Percentiles rank a stretch among this genome's conserved stretches.
Evolutionary conservation across 2,888 invertebrate species (phyloP).

Genomic region (Melitaea athalia): DNA sequence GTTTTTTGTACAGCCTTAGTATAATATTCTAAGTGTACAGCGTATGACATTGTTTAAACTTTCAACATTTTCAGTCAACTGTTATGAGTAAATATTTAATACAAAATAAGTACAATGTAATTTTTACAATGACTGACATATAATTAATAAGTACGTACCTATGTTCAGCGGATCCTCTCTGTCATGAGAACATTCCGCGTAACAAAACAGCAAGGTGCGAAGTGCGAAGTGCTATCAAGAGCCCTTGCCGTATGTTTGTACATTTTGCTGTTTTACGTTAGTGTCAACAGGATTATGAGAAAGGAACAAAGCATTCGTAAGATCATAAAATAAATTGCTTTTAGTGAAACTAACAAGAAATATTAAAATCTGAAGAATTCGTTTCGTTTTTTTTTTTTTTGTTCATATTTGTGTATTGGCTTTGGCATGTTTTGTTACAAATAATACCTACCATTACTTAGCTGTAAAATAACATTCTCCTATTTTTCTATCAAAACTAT

Average conservation of each 20-base stretch:
- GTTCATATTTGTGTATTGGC: background rate
- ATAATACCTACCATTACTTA: background rate
- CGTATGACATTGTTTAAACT: too few relatives aligned
- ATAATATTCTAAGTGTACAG: too few relatives aligned
- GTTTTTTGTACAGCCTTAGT: too few relatives aligned
- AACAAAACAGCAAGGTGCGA: conserved; percentile 42
- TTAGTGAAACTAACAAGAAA: background rate
- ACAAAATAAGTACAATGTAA: too few relatives aligned
- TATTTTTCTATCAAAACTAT: too few relatives aligned
- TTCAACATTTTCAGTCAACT: too few relatives aligned
- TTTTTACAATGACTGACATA: too few relatives aligned
- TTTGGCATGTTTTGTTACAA: background rate
- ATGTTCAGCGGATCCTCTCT: background rate
- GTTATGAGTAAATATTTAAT: too few relatives aligned
- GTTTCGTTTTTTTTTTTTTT: background rate
- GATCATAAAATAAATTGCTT: background rate
- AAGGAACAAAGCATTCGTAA: background rate
- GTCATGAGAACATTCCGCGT: conserved; percentile 30
- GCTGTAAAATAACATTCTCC: background rate
- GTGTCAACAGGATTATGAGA: background rate
- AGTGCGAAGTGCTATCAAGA: conserved; percentile 51
- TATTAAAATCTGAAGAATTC: background rate
- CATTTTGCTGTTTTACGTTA: conserved; percentile 1
- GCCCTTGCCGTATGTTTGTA: conserved; percentile 47
- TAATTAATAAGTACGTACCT: background rate